These are phyloP conservation scores for Podarcis lilfordi DNA, from an alignment of 2,797 vertebrate genomes.

Conservation along the genomic window DNA sequence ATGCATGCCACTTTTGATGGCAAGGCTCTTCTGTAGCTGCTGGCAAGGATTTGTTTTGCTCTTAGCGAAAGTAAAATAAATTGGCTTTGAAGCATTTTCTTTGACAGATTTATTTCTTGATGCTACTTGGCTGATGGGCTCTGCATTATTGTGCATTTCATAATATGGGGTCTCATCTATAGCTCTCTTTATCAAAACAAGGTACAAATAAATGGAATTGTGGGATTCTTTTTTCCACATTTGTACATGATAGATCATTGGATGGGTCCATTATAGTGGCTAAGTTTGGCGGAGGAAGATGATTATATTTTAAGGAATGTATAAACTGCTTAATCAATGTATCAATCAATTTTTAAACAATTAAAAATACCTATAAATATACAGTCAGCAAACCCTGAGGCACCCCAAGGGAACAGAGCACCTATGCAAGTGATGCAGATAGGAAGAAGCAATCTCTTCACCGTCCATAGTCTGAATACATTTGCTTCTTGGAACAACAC, in stretches of 20 bases:
- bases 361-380: too few species aligned
- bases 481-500: not conserved
- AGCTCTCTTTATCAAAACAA: not conserved
- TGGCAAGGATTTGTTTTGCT: conserved; percentile 48
- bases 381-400: too few species aligned
- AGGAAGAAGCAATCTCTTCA: too few species aligned
- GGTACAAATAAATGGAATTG: not conserved
- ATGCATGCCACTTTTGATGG: conserved; percentile 19
- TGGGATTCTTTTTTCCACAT: too few species aligned
- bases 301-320: too few species aligned
- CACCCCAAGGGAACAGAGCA: too few species aligned
- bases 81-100: conserved; percentile 29
- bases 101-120: conserved; percentile 38
- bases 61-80: conserved; percentile 42
- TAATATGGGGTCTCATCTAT: not conserved
- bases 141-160: conserved; percentile 8
- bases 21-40: conserved; percentile 39
- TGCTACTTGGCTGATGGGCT: conserved; percentile 17
- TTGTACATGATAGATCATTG: too few species aligned
- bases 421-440: too few species aligned
- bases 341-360: too few species aligned
- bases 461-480: not conserved
- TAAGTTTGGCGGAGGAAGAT: too few species aligned
- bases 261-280: too few species aligned
- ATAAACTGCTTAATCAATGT: too few species aligned